Base-by-base conservation (phyloP, 2,113 vertebrate species). In the Kryptolebias marmoratus region DNA sequence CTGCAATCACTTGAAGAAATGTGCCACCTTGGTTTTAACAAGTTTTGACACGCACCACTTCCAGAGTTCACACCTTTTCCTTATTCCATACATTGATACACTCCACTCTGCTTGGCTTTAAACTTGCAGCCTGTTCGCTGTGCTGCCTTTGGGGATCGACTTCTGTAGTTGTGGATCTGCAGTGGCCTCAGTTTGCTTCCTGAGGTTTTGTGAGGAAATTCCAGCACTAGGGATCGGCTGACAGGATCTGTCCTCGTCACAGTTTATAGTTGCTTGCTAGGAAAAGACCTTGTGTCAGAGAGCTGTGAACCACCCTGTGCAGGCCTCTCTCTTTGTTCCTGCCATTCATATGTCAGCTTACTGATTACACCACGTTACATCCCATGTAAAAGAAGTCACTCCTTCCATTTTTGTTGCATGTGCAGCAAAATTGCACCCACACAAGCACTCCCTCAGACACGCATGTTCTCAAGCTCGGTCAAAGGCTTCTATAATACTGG, bases 201-300 rank as follows among this genome's bases (percentile, higher is more conserved):
- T 90, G 89, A 88, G 87, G 83, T 88, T 87, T 87, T 75, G 82
- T 45, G 32, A 87, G 89, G 85, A 91, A 87, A 88, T 91, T 89
- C 88, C 89, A 75, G 65, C 64, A 30, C 57, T 28, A 30, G 61
- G 77, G 79, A 87, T 89, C 68, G 66, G 82, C 84, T 89, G 88
- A 91, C 88, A 90, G 90, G 77, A 88, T 85, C 87, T 91, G 89
- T 92, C 90, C 84, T 85, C 80, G 11, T 91, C 71, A 80, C 65
- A 80, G 80, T 63, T 71, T 81, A 64, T 67, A 75, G 79, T 80
- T 88, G 68, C 83, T 77, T 64, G 64, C 71, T 57, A 64, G 85
- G 74, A 88, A 85, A 61, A 76, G 72, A 83, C 75, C 63, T 67
- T 18, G 69, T 84, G 89, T 89, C 84, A 83, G 32, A 55, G 77